Evolutionary conservation across 1,140 invertebrate genomes (phyloP), one percentile per base, ranked within the genome.

Genomic region (Brachionus rubens): DNA sequence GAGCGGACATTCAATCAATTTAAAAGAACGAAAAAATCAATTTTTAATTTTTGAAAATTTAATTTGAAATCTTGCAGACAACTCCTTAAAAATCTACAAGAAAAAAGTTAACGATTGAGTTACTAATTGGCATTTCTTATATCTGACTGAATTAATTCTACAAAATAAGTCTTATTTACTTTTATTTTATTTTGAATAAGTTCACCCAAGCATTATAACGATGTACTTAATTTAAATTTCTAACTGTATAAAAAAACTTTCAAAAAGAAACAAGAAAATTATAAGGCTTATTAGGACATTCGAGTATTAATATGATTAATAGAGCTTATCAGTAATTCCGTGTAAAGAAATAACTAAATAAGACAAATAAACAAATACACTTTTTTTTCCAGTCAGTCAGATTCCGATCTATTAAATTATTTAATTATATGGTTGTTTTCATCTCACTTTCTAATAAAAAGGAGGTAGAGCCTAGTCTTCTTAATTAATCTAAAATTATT

Each of bases 381-480:
- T 10, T 24, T 54, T n/a, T 28, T 28, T 14, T 28, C 52, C n/a
- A 36, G 30, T 16, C 30, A 21, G 10, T 9, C 19, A 65, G 28
- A 65, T 65, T 65, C 59, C 59, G 24, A 43, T 43, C 40, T 65
- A 43, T 12, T 65, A 65, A 65, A 41, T 36, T 10, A 65, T 41
- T 43, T 65, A 65, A 65, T 65, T 65, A 65, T 65, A 65, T 26
- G 9, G 9, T 54, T 43, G 3, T 43, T 21, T 65, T 43, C 36
- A 65, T 62, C 21, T 65, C n/a, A 65, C 59, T 65, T 65, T 65
- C 33, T n/a, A n/a, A n/a, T n/a, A n/a, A n/a, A n/a, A n/a, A n/a
- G n/a, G n/a, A n/a, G n/a, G n/a, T n/a, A n/a, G n/a, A n/a, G 33
- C 33, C 16, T 62, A 62, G 33, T 62, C 28, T 28, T 36, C 10